A percentile compares a stretch with the other conserved stretches of the same genome.
phyloP scores from a whole-genome alignment of 2,888 invertebrate species.

The Himalopsyche anomala region DNA sequence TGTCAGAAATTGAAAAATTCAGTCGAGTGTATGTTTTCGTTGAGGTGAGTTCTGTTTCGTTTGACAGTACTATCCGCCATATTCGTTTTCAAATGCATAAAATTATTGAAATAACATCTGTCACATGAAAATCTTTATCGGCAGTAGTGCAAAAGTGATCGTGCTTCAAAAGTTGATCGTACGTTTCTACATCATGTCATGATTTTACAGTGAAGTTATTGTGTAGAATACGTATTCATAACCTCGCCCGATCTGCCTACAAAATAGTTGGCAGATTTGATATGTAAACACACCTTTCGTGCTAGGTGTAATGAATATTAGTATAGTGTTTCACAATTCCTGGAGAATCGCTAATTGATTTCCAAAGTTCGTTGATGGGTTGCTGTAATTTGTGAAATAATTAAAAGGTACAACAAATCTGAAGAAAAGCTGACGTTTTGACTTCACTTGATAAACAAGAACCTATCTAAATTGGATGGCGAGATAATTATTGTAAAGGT shows the following conservation, averaged over 20 bases:
- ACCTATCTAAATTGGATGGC: constrained; percentile 9
- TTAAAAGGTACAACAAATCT: not conserved
- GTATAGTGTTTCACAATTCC: constrained; percentile 28
- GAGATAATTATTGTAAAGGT: constrained; percentile 8
- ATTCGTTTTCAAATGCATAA: constrained; percentile 35
- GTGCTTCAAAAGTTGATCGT: constrained; percentile 6
- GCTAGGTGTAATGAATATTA: constrained; percentile 43
- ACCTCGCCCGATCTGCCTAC: constrained; percentile 52
- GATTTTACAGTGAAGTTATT: constrained; percentile 4
- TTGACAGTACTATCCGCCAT: constrained; percentile 32
- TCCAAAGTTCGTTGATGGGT: constrained; percentile 6
- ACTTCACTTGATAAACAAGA: constrained; percentile 7
- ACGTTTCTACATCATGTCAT: not conserved
- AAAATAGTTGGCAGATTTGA: constrained; percentile 49
- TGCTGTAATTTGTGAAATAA: not conserved
- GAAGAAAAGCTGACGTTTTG: constrained; percentile 2
- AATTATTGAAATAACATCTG: constrained; percentile 19
- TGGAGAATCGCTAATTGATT: constrained; percentile 1
- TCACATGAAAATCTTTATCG: constrained; percentile 16
- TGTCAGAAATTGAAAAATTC: not conserved
- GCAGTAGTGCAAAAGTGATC: constrained; percentile 19
- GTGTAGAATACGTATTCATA: constrained; percentile 47
- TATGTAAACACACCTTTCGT: constrained; percentile 55
- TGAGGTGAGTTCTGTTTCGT: not conserved
- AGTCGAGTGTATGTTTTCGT: constrained; percentile 34